phyloP scores from a whole-genome alignment of 2,797 vertebrate genomes.

The Chromobotia macracanthus region DNA sequence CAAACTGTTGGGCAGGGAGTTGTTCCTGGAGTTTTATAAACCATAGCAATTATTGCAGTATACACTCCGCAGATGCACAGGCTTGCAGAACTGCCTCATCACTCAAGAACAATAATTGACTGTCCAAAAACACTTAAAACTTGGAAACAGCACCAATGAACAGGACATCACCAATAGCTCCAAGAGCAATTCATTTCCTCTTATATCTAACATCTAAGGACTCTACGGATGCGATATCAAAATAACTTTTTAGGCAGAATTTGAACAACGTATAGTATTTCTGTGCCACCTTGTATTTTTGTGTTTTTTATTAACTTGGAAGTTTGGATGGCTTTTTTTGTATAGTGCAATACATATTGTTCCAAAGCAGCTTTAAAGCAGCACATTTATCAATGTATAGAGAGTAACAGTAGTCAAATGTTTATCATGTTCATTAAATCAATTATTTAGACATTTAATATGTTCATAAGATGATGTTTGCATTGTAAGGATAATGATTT shows the following conservation, averaged over 20 bases:
- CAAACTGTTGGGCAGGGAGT: slow-evolving; percentile 16
- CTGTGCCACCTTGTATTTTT: not conserved
- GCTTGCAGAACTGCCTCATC: not conserved
- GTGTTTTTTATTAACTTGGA: not conserved
- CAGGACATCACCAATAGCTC: not conserved
- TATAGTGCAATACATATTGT: not conserved
- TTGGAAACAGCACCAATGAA: not conserved
- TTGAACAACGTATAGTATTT: no score
- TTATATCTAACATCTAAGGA: not conserved
- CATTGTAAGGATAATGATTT: no score
- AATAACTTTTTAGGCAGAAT: no score
- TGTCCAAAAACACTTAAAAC: not conserved
- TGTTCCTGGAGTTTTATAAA: not conserved
- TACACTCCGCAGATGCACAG: not conserved
- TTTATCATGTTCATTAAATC: no score
- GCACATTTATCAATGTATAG: no score
- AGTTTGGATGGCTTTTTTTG: not conserved
- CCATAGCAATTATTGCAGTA: not conserved
- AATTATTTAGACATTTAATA: no score
- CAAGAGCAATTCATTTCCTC: not conserved
- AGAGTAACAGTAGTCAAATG: no score
- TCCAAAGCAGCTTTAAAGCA: not conserved
- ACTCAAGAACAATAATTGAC: not conserved
- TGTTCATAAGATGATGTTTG: no score
- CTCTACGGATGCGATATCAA: no score